Percentiles rank a stretch among this genome's conserved stretches.
These are phyloP conservation scores for Proisotoma minuta DNA, from an alignment of 2,888 invertebrate genomes.

Conservation along the genomic window DNA sequence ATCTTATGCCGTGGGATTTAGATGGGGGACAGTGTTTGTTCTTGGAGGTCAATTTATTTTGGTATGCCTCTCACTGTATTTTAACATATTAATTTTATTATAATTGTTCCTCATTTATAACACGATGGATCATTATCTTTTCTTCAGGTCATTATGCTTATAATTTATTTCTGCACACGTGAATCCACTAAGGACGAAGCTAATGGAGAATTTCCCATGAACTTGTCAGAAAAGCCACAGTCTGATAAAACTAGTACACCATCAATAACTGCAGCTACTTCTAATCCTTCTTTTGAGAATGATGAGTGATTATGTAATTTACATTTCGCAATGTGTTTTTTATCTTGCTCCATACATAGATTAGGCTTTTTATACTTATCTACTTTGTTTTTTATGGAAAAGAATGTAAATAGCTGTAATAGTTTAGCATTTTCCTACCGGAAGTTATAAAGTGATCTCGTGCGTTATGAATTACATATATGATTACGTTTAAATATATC, in stretches of 20 bases:
- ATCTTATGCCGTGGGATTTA: constrained; percentile 54
- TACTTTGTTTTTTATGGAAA: too few species aligned
- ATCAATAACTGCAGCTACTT: neutral
- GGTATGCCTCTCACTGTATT: too few species aligned
- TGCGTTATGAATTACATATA: too few species aligned
- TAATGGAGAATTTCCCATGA: neutral
- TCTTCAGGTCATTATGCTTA: neutral
- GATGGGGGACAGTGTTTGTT: constrained; percentile 66
- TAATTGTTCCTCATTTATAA: too few species aligned
- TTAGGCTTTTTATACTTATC: too few species aligned
- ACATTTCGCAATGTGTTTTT: neutral
- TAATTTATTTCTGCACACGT: neutral
- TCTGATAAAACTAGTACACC: neutral
- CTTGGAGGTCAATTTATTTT: constrained; percentile 62
- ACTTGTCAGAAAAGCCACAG: neutral
- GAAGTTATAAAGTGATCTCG: too few species aligned
- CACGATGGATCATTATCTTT: neutral
- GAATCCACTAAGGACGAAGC: neutral
- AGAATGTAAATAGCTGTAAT: too few species aligned
- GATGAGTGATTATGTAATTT: neutral
- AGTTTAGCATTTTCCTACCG: too few species aligned
- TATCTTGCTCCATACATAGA: too few species aligned
- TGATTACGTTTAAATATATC: neutral
- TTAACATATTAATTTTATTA: too few species aligned
- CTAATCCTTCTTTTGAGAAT: constrained; percentile 2